These are phyloP conservation scores for Lucilia sericata DNA, from an alignment of 1,140 invertebrate species.

Conservation along the genomic window DNA sequence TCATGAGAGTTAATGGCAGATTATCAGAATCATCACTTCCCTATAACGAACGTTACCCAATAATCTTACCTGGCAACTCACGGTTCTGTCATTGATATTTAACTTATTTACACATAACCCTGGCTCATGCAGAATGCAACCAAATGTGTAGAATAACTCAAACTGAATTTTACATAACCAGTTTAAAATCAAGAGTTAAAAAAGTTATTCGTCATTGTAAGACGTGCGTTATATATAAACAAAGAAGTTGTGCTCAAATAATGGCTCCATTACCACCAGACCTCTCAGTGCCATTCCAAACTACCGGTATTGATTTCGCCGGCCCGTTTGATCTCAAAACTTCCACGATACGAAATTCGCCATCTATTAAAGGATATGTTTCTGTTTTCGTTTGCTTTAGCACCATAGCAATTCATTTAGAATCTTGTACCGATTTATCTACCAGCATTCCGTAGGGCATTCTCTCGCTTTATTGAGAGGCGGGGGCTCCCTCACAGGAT, in stretches of 20 bases:
- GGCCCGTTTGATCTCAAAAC: background rate
- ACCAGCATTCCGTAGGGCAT: background rate
- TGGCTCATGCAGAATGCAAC: background rate
- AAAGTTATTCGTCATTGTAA: background rate
- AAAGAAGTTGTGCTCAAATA: background rate
- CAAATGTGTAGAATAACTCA: background rate
- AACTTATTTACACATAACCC: background rate
- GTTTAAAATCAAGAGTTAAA: background rate
- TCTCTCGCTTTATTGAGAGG: conserved; percentile 30
- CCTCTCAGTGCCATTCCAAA: background rate
- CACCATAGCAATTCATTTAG: conserved; percentile 19
- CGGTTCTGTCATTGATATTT: background rate
- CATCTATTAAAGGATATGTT: background rate
- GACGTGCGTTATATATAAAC: background rate
- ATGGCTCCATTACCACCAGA: background rate
- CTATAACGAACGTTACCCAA: conserved; percentile 15
- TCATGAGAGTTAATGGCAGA: background rate
- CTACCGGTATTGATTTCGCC: background rate
- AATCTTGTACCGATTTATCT: conserved; percentile 46
- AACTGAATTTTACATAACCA: background rate
- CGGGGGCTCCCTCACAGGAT: conserved; percentile 33
- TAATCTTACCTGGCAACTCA: background rate
- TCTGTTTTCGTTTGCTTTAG: background rate
- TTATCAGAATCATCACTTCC: background rate
- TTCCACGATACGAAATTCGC: background rate